These are phyloP conservation scores for Mamestra configurata DNA, from an alignment of 1,140 invertebrate genomes.

Conservation along the genomic window DNA sequence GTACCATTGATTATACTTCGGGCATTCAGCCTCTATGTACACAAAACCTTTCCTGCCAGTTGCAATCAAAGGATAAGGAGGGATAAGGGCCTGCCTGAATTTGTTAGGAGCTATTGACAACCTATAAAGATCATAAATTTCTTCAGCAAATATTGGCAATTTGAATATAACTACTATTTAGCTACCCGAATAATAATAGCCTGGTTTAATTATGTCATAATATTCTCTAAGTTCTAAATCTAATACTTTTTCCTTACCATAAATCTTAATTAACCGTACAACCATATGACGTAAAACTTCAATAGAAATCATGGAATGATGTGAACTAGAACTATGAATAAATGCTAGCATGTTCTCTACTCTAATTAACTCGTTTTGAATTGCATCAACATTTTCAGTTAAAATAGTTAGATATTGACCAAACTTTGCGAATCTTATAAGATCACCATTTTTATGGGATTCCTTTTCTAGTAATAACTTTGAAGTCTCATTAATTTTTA, in stretches of 20 bases:
- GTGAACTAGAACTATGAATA: constrained; percentile 38
- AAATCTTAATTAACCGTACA: constrained; percentile 21
- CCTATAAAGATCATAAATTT: constrained; percentile 40
- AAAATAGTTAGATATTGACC: constrained; percentile 19
- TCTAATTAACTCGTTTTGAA: constrained; percentile 36
- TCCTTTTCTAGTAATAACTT: constrained; percentile 56
- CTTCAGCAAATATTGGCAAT: constrained; percentile 33
- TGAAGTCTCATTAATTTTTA: constrained; percentile 55
- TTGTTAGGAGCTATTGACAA: constrained; percentile 57
- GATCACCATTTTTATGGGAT: constrained; percentile 43
- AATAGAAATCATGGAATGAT: constrained; percentile 38
- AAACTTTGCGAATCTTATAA: constrained; percentile 22
- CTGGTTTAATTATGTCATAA: constrained; percentile 43
- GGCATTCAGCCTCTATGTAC: too few relatives aligned
- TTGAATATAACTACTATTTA: constrained; percentile 41
- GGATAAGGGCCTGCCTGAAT: constrained; percentile 54
- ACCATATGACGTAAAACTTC: constrained; percentile 27
- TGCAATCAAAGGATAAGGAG: constrained; percentile 61
- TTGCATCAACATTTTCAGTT: constrained; percentile 39
- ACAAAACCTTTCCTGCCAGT: constrained; percentile 55
- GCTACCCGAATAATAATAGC: constrained; percentile 25
- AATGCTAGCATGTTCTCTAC: constrained; percentile 50
- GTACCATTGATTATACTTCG: constrained; percentile 54
- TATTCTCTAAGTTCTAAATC: constrained; percentile 11
- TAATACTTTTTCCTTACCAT: constrained; percentile 4